Evolutionary conservation across 2,113 vertebrate species (phyloP).

Genomic region (Gopherus flavomarginatus): DNA sequence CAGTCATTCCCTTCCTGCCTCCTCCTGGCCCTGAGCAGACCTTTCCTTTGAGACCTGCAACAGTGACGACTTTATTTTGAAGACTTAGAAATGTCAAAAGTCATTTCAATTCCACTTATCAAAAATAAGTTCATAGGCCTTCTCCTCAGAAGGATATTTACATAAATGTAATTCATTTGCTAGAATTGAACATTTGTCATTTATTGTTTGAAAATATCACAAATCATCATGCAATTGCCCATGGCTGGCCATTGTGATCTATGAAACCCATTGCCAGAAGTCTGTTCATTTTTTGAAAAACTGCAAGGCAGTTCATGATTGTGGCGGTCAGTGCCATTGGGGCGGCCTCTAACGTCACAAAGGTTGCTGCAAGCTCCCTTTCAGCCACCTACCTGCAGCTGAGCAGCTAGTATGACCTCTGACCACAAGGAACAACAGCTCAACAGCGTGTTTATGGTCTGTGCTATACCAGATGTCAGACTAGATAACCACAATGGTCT

Average conservation of each 20-base stretch:
- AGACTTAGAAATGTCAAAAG: not conserved
- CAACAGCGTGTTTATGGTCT: conserved; percentile 32
- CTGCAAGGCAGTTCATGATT: conserved; percentile 46
- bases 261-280: conserved; percentile 6
- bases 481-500: not conserved
- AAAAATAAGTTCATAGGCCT: not conserved
- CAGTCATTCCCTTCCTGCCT: not conserved
- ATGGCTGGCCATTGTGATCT: not conserved
- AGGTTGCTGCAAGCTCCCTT: conserved; percentile 58
- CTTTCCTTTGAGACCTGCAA: not conserved
- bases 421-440: conserved; percentile 47
- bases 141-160: not conserved
- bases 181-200: not conserved
- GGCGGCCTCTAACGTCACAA: conserved; percentile 58
- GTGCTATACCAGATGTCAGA: not conserved
- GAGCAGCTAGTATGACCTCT: conserved; percentile 61
- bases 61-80: not conserved
- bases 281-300: conserved; percentile 31
- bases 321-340: conserved; percentile 65
- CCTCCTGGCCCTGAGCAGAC: not conserved
- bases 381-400: conserved; percentile 61
- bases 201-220: conserved; percentile 43
- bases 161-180: not conserved
- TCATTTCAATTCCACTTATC: not conserved
- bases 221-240: not conserved